Evolutionary conservation across 2,113 vertebrate species (phyloP).

Genomic region (Miniopterus natalensis): DNA sequence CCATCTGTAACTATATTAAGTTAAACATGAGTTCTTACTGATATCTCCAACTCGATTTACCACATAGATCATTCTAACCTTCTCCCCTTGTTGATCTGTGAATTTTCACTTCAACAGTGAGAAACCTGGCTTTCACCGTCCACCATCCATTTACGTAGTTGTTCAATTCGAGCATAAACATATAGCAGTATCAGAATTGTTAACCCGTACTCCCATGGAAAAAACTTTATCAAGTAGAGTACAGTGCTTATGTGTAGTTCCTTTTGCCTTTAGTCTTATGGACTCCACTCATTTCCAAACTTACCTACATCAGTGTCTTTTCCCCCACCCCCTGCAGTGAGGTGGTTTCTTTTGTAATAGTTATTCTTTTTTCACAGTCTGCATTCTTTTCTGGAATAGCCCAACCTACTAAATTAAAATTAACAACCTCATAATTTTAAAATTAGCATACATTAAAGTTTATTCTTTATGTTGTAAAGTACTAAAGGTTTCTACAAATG

Average conservation of each 20-base stretch:
- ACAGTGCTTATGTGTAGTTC: background rate
- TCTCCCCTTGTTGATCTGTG: no score
- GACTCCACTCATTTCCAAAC: background rate
- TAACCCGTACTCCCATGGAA: background rate
- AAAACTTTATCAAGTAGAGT: conserved; percentile 1
- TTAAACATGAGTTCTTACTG: no score
- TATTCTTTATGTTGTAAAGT: conserved; percentile 26
- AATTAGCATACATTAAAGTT: background rate
- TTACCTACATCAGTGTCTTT: background rate
- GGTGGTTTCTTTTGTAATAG: conserved; percentile 31
- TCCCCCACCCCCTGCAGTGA: background rate
- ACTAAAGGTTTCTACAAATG: background rate
- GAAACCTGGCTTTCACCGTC: no score
- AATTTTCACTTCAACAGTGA: no score
- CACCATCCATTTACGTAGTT: no score
- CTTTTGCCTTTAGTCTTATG: background rate
- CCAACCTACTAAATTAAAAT: background rate
- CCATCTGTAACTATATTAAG: no score
- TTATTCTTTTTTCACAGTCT: conserved; percentile 25
- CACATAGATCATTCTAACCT: no score
- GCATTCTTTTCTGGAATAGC: background rate
- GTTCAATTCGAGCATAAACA: no score
- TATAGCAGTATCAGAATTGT: no score
- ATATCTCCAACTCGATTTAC: no score
- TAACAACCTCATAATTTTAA: background rate